A percentile compares a stretch with the other conserved stretches of the same genome.
These are phyloP conservation scores for Clarias platycephalus DNA, from an alignment of 2,797 vertebrate genomes.

Conservation along the genomic window DNA sequence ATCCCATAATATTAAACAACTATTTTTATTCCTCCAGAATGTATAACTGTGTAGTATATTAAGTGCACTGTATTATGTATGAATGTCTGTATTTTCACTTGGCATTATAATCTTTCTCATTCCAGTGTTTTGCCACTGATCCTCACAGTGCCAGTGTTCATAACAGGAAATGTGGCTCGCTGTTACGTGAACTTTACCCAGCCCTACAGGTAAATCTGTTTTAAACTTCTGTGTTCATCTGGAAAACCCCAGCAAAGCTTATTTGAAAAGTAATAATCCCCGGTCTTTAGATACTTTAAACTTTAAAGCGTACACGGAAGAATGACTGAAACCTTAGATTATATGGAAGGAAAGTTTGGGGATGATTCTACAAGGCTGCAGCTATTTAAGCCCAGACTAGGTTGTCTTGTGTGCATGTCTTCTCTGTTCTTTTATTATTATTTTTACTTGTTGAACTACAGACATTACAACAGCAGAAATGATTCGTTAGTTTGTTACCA, in stretches of 20 bases:
- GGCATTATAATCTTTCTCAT: conserved; percentile 16
- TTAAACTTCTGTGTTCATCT: neutral
- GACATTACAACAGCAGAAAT: neutral
- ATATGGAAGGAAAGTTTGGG: neutral
- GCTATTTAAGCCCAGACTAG: neutral
- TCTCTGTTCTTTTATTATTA: neutral
- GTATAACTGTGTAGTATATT: neutral
- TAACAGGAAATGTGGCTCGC: conserved; percentile 72
- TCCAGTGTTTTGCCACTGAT: conserved; percentile 79
- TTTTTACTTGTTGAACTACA: neutral
- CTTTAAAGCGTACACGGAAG: neutral
- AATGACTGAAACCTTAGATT: neutral
- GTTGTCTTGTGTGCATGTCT: no score
- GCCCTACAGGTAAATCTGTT: conserved; percentile 77
- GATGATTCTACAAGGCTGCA: neutral
- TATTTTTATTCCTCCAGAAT: neutral
- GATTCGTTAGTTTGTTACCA: neutral
- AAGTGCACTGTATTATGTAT: neutral
- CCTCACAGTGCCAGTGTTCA: conserved; percentile 81
- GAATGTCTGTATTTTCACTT: neutral
- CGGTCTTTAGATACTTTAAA: neutral
- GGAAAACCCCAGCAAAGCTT: neutral
- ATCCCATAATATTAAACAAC: neutral
- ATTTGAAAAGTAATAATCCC: neutral
- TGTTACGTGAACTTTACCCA: conserved; percentile 83